Evolutionary conservation across 2,797 vertebrate genomes (phyloP).

Genomic region (Dermochelys coriacea): DNA sequence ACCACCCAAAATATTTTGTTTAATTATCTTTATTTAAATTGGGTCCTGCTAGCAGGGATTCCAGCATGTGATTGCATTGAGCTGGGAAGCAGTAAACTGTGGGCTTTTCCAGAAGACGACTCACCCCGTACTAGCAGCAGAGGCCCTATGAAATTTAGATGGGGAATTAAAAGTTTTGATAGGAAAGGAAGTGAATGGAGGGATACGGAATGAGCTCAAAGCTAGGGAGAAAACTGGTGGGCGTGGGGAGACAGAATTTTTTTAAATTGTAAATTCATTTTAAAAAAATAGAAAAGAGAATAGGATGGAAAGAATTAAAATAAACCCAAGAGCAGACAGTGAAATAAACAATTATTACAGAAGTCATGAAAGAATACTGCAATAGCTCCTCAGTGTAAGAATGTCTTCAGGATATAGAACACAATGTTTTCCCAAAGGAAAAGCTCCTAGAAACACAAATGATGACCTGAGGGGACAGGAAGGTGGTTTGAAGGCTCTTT

Average conservation of each 20-base stretch:
- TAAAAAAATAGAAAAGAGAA: neutral
- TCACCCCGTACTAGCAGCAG: too few species aligned
- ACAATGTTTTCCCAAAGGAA: neutral
- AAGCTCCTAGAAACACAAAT: neutral
- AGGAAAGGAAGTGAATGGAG: neutral
- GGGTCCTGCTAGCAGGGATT: neutral
- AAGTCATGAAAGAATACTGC: neutral
- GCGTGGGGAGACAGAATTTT: neutral
- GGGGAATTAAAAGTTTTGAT: neutral
- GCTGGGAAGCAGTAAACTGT: neutral
- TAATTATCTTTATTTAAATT: neutral
- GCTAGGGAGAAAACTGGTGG: neutral
- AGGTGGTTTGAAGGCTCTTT: neutral
- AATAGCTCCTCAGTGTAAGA: neutral
- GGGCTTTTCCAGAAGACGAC: slow-evolving; percentile 10
- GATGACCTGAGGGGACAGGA: neutral
- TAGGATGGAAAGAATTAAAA: too few species aligned
- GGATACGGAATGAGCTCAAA: neutral
- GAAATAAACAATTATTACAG: neutral
- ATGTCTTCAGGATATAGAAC: neutral
- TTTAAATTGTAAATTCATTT: neutral
- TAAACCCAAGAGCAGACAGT: neutral
- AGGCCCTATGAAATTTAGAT: slow-evolving; percentile 1
- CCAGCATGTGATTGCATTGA: neutral
- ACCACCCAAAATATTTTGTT: neutral